A percentile compares a stretch with the other conserved stretches of the same genome.
phyloP scores from a whole-genome alignment of 2,113 vertebrate genomes.

The Heteronetta atricapilla region DNA sequence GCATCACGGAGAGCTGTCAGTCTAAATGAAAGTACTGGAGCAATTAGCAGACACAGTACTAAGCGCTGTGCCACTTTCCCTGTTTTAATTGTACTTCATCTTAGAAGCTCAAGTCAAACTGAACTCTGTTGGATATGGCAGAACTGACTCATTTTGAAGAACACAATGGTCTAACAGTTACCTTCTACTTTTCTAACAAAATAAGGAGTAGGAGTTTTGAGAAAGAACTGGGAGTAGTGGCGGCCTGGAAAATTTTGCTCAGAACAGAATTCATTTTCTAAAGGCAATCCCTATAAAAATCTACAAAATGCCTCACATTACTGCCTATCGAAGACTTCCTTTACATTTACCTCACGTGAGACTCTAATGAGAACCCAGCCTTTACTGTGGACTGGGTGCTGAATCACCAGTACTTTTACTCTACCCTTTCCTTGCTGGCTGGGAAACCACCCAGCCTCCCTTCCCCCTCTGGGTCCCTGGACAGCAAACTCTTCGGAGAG shows the following conservation, averaged over 20 bases:
- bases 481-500: neutral
- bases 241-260: neutral
- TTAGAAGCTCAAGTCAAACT: slow-evolving; percentile 52
- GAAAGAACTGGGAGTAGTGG: neutral
- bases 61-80: slow-evolving; percentile 31
- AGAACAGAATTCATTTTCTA: neutral
- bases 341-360: neutral
- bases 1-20: slow-evolving; percentile 63
- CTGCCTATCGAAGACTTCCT: neutral
- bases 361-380: neutral
- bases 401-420: neutral
- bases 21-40: slow-evolving; percentile 62
- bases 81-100: slow-evolving; percentile 57
- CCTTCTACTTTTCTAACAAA: slow-evolving; percentile 41
- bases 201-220: slow-evolving; percentile 30
- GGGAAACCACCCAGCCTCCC: neutral
- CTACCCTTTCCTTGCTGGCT: neutral
- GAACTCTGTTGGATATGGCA: slow-evolving; percentile 40
- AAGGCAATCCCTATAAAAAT: neutral
- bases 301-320: neutral
- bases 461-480: neutral
- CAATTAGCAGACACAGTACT: slow-evolving; percentile 61
- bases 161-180: slow-evolving; percentile 47
- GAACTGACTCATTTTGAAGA: slow-evolving; percentile 51
- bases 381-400: neutral